Conservation (phyloP, 2,888 invertebrate genomes). For the Prosopocoilus inquinatus region DNA sequence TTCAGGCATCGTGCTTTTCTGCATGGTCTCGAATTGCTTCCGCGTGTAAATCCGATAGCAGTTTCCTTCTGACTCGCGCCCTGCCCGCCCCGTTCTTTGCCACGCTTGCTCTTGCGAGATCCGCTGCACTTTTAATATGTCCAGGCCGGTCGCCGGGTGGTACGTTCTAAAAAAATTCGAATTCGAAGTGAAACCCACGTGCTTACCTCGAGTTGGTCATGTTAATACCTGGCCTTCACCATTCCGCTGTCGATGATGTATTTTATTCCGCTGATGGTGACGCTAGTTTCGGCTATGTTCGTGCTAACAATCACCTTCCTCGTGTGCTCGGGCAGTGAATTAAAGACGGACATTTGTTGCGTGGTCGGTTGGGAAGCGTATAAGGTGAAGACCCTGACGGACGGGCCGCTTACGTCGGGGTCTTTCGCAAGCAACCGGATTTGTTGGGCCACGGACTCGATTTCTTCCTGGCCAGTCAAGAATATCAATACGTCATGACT, state of each 20-base stretch:
- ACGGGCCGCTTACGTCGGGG: constrained; percentile 61
- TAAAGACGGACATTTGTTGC: constrained; percentile 87
- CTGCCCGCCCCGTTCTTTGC: constrained; percentile 92
- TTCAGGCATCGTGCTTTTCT: constrained; percentile 78
- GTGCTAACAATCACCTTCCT: constrained; percentile 94
- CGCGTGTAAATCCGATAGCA: constrained; percentile 88
- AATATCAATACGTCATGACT: constrained; percentile 91
- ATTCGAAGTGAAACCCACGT: neutral
- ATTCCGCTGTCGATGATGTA: constrained; percentile 90
- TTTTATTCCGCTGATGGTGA: constrained; percentile 90
- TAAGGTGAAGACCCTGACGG: constrained; percentile 78
- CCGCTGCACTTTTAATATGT: constrained; percentile 74
- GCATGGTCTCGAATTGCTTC: constrained; percentile 69
- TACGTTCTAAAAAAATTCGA: constrained; percentile 61
- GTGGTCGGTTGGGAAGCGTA: constrained; percentile 87
- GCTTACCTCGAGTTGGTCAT: neutral
- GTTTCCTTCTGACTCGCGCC: constrained; percentile 78
- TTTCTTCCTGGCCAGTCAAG: constrained; percentile 95
- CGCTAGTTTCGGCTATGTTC: constrained; percentile 96
- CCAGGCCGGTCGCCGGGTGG: constrained; percentile 78
- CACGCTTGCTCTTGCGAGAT: constrained; percentile 91
- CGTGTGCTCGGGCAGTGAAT: constrained; percentile 66
- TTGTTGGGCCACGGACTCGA: constrained; percentile 78
- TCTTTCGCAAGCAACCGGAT: constrained; percentile 71
- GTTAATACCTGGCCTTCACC: constrained; percentile 76